A percentile compares a stretch with the other conserved stretches of the same genome.
Evolutionary conservation across 2,113 vertebrate species (phyloP).

Genomic region (Paralichthys olivaceus): DNA sequence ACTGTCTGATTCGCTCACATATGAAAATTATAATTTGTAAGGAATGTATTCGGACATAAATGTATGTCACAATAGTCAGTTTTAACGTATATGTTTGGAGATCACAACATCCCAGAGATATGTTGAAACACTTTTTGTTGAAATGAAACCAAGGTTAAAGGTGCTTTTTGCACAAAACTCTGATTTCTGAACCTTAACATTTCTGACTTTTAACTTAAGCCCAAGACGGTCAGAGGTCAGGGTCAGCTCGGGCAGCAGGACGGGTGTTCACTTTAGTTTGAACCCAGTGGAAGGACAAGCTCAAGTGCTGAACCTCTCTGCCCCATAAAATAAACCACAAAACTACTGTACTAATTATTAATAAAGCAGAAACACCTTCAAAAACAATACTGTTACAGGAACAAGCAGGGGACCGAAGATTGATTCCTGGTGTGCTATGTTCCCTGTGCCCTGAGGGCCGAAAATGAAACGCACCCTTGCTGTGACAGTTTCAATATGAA

Average conservation of each 20-base stretch:
- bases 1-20: neutral
- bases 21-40: neutral
- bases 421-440: constrained; percentile 56
- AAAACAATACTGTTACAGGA: constrained; percentile 25
- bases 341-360: constrained; percentile 36
- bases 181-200: neutral
- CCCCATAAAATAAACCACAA: neutral
- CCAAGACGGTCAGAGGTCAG: constrained; percentile 4
- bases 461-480: constrained; percentile 70
- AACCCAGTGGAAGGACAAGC: neutral
- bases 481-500: constrained; percentile 80
- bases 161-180: neutral
- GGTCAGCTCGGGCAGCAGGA: neutral
- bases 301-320: neutral
- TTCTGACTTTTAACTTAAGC: neutral
- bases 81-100: no score
- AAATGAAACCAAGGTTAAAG: neutral
- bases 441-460: constrained; percentile 46
- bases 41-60: no score
- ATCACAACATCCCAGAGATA: no score
- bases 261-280: neutral
- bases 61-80: no score
- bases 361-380: constrained; percentile 24
- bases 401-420: constrained; percentile 52
- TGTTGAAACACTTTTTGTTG: no score